These are phyloP conservation scores for Netelia fuscicornis DNA, from an alignment of 2,888 invertebrate genomes.

Conservation along the genomic window DNA sequence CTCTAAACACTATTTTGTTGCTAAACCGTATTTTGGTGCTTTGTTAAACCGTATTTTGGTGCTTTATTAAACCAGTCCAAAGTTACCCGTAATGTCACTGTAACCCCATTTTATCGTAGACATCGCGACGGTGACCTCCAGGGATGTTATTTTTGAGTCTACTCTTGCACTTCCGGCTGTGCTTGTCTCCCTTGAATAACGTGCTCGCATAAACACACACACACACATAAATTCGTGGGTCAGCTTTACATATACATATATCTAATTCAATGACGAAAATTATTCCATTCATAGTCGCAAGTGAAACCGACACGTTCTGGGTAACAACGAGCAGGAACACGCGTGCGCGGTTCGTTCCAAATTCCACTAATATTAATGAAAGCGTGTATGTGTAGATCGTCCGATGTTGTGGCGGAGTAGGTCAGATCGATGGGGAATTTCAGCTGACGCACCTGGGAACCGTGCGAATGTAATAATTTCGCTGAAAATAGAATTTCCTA, in stretches of 20 bases:
- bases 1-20: no score
- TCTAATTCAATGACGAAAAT: background rate
- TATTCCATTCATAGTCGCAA: constrained; percentile 10
- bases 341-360: background rate
- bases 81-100: no score
- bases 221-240: background rate
- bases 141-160: no score
- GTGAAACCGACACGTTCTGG: background rate
- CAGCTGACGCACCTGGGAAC: background rate
- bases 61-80: no score
- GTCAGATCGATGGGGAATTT: constrained; percentile 28
- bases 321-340: background rate
- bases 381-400: background rate
- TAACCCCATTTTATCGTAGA: background rate
- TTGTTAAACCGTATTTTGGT: no score
- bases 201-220: background rate
- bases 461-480: constrained; percentile 34
- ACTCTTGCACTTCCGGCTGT: no score
- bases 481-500: background rate
- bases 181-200: no score
- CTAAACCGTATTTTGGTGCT: no score
- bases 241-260: background rate
- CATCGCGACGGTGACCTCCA: constrained; percentile 6
- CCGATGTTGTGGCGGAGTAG: background rate
- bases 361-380: constrained; percentile 31